These are phyloP conservation scores for Corella eumyota DNA, from an alignment of 23 tunicate genomes.

Conservation along the genomic window DNA sequence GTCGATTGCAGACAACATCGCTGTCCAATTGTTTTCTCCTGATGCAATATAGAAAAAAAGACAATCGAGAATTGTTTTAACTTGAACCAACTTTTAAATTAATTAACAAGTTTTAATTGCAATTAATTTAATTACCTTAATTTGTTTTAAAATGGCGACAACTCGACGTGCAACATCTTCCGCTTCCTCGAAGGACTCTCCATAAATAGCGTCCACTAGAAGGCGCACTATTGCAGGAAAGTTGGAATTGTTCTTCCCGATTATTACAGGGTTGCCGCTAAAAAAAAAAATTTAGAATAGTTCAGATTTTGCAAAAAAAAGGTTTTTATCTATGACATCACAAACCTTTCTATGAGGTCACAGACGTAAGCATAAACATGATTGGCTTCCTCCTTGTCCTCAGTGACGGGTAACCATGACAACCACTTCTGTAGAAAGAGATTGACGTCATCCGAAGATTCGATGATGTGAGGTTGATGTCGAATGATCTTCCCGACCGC, in stretches of 20 bases:
- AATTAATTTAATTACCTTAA: too few relatives aligned
- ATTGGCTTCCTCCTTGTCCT: conserved; percentile 89
- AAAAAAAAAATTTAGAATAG: neutral
- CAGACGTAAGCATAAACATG: conserved; percentile 77
- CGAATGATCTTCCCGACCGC: conserved; percentile 84
- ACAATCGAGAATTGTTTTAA: neutral
- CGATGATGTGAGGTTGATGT: conserved; percentile 43
- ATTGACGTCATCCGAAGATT: conserved; percentile 6
- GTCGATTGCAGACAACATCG: conserved; percentile 20
- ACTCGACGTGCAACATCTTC: conserved; percentile 42
- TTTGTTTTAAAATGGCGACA: conserved; percentile 36
- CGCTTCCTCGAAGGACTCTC: conserved; percentile 52
- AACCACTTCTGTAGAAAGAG: conserved; percentile 63
- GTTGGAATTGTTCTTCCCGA: conserved; percentile 57
- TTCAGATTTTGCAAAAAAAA: neutral
- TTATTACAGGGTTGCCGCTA: conserved; percentile 47
- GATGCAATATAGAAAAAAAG: conserved; percentile 13
- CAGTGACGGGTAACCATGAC: conserved; percentile 97
- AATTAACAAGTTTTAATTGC: too few relatives aligned
- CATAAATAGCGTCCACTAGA: conserved; percentile 62
- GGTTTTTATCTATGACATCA: neutral
- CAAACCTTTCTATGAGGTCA: conserved; percentile 68
- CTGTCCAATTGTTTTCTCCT: conserved; percentile 28
- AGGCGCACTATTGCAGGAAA: conserved; percentile 57
- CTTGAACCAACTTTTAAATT: too few relatives aligned